phyloP scores from a whole-genome alignment of 2,113 vertebrate species.

The sheep (Ovis aries) region DNA sequence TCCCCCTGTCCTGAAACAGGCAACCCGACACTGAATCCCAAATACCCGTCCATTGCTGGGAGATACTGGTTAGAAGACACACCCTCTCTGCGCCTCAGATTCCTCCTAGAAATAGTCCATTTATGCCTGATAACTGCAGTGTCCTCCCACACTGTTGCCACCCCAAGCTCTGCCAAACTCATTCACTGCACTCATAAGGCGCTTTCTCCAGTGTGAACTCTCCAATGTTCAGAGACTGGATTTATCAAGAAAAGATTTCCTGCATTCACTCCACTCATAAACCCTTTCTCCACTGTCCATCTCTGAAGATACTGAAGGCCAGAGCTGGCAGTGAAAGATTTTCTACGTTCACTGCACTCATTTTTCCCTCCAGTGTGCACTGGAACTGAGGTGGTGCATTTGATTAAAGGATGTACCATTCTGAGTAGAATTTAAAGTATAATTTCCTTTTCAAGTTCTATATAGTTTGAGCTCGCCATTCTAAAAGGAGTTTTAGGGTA shows the following conservation, averaged over 20 bases:
- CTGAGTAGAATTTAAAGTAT: constrained; percentile 58
- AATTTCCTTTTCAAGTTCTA: constrained; percentile 47
- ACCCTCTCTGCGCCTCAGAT: not conserved
- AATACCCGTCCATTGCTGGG: not conserved
- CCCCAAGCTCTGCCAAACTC: not conserved
- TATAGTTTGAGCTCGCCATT: constrained; percentile 1
- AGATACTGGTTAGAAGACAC: not conserved
- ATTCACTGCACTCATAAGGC: not conserved
- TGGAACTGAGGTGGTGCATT: not conserved
- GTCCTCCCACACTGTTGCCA: not conserved
- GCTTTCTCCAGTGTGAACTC: not conserved
- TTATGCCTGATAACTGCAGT: not conserved
- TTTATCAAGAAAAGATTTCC: not conserved
- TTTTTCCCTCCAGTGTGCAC: not conserved
- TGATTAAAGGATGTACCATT: not conserved
- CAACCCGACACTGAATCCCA: not conserved
- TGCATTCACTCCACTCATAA: not conserved
- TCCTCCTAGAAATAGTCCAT: not conserved
- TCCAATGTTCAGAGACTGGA: not conserved
- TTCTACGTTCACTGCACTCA: not conserved
- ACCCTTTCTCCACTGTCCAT: not conserved
- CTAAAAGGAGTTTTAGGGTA: constrained; percentile 36
- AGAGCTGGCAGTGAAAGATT: not conserved
- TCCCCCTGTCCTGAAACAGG: not conserved
- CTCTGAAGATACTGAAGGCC: not conserved